Conservation (phyloP, 2,113 vertebrate species). For the Okapia johnstoni region DNA sequence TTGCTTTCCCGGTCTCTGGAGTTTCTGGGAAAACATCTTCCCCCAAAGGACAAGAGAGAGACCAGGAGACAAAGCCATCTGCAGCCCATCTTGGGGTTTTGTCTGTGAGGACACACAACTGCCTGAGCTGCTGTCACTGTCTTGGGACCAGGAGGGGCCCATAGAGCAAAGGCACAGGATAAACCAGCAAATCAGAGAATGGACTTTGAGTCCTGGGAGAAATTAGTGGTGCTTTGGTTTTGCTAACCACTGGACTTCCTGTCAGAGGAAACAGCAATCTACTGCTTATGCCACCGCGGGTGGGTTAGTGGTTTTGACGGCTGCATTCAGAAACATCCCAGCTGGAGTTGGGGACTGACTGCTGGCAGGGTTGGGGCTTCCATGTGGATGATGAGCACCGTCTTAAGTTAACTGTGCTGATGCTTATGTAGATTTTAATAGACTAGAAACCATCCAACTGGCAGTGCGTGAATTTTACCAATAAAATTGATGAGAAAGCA, state of each 20-base stretch:
- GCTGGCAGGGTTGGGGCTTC: not conserved
- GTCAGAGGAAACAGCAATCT: not conserved
- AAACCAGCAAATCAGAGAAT: not conserved
- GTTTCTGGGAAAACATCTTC: not conserved
- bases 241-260: not conserved
- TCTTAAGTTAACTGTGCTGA: not conserved
- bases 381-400: not conserved
- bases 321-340: not conserved
- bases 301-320: not conserved
- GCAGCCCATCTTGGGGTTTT: not conserved
- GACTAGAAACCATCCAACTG: not conserved
- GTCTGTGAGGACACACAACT: not conserved
- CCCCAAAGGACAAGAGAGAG: not conserved
- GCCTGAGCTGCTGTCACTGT: not conserved
- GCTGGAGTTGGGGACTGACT: not conserved
- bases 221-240: not conserved
- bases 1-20: not conserved
- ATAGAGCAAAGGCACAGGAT: not conserved
- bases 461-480: not conserved
- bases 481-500: not conserved
- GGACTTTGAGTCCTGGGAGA: not conserved
- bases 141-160: not conserved
- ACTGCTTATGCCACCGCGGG: fast-evolving
- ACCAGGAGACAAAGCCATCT: not conserved
- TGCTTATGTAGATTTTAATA: not conserved